phyloP scores from a whole-genome alignment of 2,888 invertebrate species.

The Agonopterix subpropinquella region DNA sequence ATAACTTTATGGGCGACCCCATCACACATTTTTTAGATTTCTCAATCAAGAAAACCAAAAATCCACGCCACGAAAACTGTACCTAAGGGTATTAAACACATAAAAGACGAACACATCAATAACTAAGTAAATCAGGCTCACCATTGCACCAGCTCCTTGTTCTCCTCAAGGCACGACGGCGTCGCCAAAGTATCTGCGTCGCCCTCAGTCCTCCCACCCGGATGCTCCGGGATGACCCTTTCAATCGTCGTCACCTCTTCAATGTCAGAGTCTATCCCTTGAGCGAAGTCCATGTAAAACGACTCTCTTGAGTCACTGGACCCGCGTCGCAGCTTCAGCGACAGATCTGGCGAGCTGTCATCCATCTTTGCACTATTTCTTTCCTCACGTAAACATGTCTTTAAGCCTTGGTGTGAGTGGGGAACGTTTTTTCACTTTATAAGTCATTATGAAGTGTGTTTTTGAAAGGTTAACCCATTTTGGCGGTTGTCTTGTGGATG shows the following conservation, averaged over 20 bases:
- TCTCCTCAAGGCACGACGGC: conserved; percentile 67
- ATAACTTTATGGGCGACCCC: no score
- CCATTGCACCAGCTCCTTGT: conserved; percentile 67
- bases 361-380: conserved; percentile 50
- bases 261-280: conserved; percentile 92
- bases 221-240: conserved; percentile 71
- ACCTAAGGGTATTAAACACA: no score
- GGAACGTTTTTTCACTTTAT: conserved; percentile 33
- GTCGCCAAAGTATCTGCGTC: conserved; percentile 68
- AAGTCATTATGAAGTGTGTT: conserved; percentile 29
- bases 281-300: conserved; percentile 93
- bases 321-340: conserved; percentile 88
- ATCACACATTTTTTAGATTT: no score
- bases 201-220: conserved; percentile 58
- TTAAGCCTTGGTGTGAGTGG: neutral
- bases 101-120: no score
- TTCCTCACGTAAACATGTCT: conserved; percentile 3
- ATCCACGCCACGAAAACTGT: no score
- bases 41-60: no score
- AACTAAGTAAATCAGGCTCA: conserved; percentile 26
- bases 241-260: conserved; percentile 87
- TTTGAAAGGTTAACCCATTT: conserved; percentile 23
- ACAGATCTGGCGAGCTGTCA: conserved; percentile 91
- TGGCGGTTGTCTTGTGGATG: neutral
- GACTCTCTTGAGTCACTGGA: conserved; percentile 92